Conservation (phyloP, 2,888 invertebrate genomes). For the Eumerus sabulonum region DNA sequence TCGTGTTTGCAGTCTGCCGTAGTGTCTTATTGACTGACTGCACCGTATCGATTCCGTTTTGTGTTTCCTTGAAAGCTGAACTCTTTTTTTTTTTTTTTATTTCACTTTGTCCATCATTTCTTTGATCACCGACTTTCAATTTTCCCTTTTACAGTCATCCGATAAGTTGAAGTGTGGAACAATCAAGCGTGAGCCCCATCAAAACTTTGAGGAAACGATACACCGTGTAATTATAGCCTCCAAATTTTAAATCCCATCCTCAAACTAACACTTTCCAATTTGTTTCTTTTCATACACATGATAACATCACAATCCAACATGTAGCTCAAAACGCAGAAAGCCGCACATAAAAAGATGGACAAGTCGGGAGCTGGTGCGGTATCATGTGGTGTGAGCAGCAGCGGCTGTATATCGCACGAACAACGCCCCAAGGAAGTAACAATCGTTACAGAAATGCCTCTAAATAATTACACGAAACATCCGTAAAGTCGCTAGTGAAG, state of each 20-base stretch:
- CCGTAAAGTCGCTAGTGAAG: slow-evolving; percentile 72
- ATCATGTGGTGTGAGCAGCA: slow-evolving; percentile 71
- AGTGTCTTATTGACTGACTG: too few species aligned
- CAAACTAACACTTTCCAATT: slow-evolving; percentile 36
- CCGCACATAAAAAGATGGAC: slow-evolving; percentile 76
- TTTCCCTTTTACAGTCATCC: slow-evolving; percentile 72
- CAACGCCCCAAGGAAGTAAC: slow-evolving; percentile 76
- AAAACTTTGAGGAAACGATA: slow-evolving; percentile 79
- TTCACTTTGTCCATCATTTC: too few species aligned
- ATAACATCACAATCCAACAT: slow-evolving; percentile 14
- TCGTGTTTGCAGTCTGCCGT: too few species aligned
- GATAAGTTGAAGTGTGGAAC: slow-evolving; percentile 77
- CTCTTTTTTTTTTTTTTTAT: too few species aligned
- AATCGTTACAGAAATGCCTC: slow-evolving; percentile 76
- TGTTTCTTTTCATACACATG: slow-evolving; percentile 4
- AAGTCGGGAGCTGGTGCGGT: slow-evolving; percentile 71
- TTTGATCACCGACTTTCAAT: too few species aligned
- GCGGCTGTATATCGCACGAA: slow-evolving; percentile 76
- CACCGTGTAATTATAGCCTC: slow-evolving; percentile 75
- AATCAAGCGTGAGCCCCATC: slow-evolving; percentile 78
- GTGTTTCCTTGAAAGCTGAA: too few species aligned
- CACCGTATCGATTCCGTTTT: too few species aligned
- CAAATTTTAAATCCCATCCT: slow-evolving; percentile 14
- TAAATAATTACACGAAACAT: slow-evolving; percentile 78
- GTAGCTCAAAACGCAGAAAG: slow-evolving; percentile 78